phyloP scores from a whole-genome alignment of 2,797 vertebrate species.

The Tinamus major region DNA sequence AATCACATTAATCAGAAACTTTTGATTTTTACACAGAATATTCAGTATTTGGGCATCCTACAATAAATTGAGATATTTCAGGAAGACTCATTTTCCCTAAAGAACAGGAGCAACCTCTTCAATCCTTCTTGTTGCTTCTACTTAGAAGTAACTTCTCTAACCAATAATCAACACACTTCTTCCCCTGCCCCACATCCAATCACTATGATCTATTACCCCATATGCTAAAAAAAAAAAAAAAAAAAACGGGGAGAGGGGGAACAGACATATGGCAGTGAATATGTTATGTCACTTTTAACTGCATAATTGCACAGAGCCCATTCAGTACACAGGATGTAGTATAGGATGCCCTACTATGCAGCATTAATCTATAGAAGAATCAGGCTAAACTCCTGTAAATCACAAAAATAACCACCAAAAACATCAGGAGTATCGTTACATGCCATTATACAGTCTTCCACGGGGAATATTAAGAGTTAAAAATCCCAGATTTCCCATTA shows the following conservation, averaged over 20 bases:
- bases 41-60: neutral
- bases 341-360: neutral
- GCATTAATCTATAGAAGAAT: neutral
- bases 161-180: neutral
- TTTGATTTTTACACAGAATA: neutral
- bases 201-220: neutral
- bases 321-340: neutral
- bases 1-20: neutral
- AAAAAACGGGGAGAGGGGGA: no score
- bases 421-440: neutral
- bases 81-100: neutral
- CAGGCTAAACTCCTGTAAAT: neutral
- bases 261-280: neutral
- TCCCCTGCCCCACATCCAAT: neutral
- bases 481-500: neutral
- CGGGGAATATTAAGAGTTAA: neutral
- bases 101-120: neutral
- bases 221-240: neutral
- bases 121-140: neutral
- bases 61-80: neutral
- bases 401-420: neutral
- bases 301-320: no score
- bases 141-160: neutral
- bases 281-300: fast-evolving
- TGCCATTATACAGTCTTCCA: neutral